These are phyloP conservation scores for Listronotus oregonensis DNA, from an alignment of 1,140 invertebrate species.

Conservation along the genomic window DNA sequence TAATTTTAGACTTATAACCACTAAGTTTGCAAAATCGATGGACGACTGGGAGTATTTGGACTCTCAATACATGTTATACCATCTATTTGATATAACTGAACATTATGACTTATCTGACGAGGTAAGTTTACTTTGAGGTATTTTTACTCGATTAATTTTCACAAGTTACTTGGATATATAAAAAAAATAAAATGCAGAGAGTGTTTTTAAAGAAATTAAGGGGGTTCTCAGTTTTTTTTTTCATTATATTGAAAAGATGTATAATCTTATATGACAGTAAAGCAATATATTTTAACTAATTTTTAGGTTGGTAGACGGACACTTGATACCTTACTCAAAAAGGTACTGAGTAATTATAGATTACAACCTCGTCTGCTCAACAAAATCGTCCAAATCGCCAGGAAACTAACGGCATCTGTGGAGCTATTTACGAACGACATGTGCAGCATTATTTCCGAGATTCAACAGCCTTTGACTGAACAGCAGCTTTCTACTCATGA, in stretches of 20 bases:
- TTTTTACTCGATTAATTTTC: too few relatives aligned
- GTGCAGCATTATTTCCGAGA: constrained; percentile 67
- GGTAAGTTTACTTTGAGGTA: too few relatives aligned
- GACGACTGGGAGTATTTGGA: constrained; percentile 55
- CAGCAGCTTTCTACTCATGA: constrained; percentile 44
- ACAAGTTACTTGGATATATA: too few relatives aligned
- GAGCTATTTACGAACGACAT: constrained; percentile 58
- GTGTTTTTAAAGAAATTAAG: too few relatives aligned
- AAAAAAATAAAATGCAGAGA: too few relatives aligned
- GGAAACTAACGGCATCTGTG: constrained; percentile 55
- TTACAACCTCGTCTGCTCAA: constrained; percentile 59
- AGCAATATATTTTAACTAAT: not conserved
- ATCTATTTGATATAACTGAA: constrained; percentile 63
- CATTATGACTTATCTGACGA: constrained; percentile 67
- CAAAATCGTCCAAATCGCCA: constrained; percentile 59
- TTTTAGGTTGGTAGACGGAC: constrained; percentile 58
- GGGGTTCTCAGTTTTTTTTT: too few relatives aligned
- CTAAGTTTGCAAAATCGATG: constrained; percentile 45
- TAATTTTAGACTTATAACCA: constrained; percentile 39
- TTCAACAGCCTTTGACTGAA: constrained; percentile 62
- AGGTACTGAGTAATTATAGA: constrained; percentile 57
- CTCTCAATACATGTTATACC: constrained; percentile 63
- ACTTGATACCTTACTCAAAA: constrained; percentile 55
- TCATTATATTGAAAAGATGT: too few relatives aligned
- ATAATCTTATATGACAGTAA: too few relatives aligned